Evolutionary conservation across 2,888 invertebrate genomes (phyloP), one percentile per base, ranked within the genome.

Genomic region (Drosophila putrida): DNA sequence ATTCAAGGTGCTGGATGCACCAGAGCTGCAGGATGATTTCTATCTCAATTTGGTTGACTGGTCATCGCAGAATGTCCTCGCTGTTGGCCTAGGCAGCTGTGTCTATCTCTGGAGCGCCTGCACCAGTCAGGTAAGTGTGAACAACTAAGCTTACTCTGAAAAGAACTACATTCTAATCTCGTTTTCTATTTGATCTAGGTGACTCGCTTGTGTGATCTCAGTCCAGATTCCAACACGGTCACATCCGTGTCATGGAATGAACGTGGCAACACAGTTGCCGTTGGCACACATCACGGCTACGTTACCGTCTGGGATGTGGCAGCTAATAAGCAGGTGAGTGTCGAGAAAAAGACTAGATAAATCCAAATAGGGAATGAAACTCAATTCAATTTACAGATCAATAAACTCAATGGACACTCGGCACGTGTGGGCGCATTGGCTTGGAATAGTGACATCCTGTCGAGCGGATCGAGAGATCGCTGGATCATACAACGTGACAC

Each of bases 201-300:
- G 75, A 98, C 98, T 28, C 94, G 98, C 90, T 93, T 99, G 38
- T 99, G 99, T 93, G 99, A 99, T 93, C 94, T 99, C 67, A 96
- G 97, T 6, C 95, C 96, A 39, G 98, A 98, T 92, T 96, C 96
- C 33, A 99, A 99, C 92, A 96, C 97, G 6, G 99, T 99, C 36
- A 99, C 99, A 4, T 99, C 99, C 1, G 99, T 99, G 25, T 98
- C 99, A 51, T 99, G 99, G 99, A 98, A 98, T 91, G 99, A 99
- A 91, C 94, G 99, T 79, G 99, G 99, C 11, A 97, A 98, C 91
- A 94, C 97, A 46, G 98, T 99, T 5, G 99, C 99, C 0, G 99
- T 99, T 33, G 99, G 99, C 31, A 99, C 99, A 10, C 98, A 99
- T 93, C 96, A 97, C 90, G 99, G 99, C 57, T 97, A 97, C 90